Evolutionary conservation across 2,888 invertebrate species (phyloP).

Genomic region (Calliopum simillimum): DNA sequence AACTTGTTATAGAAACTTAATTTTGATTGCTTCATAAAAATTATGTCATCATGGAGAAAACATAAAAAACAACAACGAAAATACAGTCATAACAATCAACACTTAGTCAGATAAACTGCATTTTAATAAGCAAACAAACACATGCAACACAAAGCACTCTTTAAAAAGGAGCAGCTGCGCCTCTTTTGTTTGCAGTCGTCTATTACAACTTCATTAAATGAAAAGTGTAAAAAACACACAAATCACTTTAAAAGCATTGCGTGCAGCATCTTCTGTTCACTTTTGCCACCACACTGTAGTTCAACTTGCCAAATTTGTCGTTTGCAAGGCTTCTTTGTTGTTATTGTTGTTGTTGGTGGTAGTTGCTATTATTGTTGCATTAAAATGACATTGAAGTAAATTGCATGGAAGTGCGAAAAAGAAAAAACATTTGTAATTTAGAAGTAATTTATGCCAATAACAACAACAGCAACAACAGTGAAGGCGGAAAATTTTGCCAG

Average conservation of each 20-base stretch:
- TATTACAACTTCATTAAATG: conserved; percentile 7
- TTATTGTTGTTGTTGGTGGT: conserved; percentile 12
- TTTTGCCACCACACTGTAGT: neutral
- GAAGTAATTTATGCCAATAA: neutral
- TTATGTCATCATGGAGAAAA: conserved; percentile 39
- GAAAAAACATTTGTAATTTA: neutral
- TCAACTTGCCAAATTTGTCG: conserved; percentile 40
- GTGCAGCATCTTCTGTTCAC: conserved; percentile 15
- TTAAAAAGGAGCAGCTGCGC: neutral
- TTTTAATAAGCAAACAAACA: conserved; percentile 39
- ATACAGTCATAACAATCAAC: neutral
- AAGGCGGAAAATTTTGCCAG: neutral
- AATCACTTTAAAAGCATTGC: neutral
- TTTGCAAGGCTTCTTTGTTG: conserved; percentile 39
- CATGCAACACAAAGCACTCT: neutral
- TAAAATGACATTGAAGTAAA: conserved; percentile 34
- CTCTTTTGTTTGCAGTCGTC: conserved; percentile 1
- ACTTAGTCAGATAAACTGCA: conserved; percentile 33
- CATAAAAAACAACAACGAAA: conserved; percentile 2
- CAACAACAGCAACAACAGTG: neutral
- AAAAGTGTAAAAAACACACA: neutral
- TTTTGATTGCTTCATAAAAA: conserved; percentile 5
- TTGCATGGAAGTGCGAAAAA: conserved; percentile 9
- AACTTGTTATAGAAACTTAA: neutral
- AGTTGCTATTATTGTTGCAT: conserved; percentile 21